Evolutionary conservation across 2,888 invertebrate species (phyloP).

Genomic region (Calephelis perditalis): DNA sequence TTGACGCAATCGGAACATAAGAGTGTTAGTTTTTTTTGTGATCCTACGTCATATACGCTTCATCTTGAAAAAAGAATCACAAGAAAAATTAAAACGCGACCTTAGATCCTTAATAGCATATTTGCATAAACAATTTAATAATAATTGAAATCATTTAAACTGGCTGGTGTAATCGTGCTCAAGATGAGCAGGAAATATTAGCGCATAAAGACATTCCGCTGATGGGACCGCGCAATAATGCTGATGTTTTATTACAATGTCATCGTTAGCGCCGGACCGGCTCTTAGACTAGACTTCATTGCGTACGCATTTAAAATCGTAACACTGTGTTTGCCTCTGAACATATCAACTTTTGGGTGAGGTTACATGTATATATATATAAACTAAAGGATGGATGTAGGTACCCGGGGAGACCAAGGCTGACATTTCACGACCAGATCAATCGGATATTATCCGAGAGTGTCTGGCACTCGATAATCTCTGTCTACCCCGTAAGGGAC

Average conservation of each 20-base stretch:
- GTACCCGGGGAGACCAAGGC: too few relatives aligned
- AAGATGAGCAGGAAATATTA: constrained; percentile 57
- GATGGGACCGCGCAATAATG: constrained; percentile 54
- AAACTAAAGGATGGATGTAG: too few relatives aligned
- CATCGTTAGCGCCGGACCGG: constrained; percentile 13
- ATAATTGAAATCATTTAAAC: constrained; percentile 29
- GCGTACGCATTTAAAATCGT: too few relatives aligned
- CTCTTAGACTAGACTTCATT: background rate
- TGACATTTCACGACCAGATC: too few relatives aligned
- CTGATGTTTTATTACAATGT: constrained; percentile 34
- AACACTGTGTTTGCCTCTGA: too few relatives aligned
- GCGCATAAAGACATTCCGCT: constrained; percentile 51
- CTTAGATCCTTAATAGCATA: constrained; percentile 11
- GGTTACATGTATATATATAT: too few relatives aligned
- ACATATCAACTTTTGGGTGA: too few relatives aligned
- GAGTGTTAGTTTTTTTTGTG: too few relatives aligned
- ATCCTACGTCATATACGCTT: background rate
- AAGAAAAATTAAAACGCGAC: background rate
- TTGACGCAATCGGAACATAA: too few relatives aligned
- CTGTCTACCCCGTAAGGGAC: too few relatives aligned
- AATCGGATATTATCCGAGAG: too few relatives aligned
- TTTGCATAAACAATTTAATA: constrained; percentile 20
- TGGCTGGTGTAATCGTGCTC: constrained; percentile 36
- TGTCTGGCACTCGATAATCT: too few relatives aligned
- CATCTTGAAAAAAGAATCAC: background rate